Evolutionary conservation across 2,888 invertebrate genomes (phyloP).

Genomic region (Drosophila formosana): DNA sequence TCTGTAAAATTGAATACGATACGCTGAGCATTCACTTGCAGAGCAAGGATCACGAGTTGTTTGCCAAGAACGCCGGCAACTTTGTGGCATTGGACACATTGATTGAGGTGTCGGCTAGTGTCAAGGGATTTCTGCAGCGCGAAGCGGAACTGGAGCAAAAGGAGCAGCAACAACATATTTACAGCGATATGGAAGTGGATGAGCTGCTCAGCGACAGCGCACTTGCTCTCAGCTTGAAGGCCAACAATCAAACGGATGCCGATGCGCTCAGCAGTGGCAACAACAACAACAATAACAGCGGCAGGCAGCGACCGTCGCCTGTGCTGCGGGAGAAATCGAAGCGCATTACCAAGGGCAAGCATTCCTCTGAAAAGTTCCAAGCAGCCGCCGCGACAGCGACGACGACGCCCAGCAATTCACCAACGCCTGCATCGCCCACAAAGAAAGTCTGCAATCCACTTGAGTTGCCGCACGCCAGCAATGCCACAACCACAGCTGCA

Average conservation of each 20-base stretch:
- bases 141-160: slow-evolving; percentile 85
- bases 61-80: slow-evolving; percentile 90
- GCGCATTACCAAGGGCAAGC: slow-evolving; percentile 81
- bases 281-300: slow-evolving; percentile 76
- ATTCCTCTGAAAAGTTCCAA: slow-evolving; percentile 82
- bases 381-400: slow-evolving; percentile 30
- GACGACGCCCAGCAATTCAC: slow-evolving; percentile 24
- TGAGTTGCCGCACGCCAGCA: slow-evolving; percentile 55
- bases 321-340: slow-evolving; percentile 81
- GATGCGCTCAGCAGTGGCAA: slow-evolving; percentile 65
- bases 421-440: slow-evolving; percentile 32
- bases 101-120: slow-evolving; percentile 89
- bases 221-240: slow-evolving; percentile 29
- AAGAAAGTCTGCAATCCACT: slow-evolving; percentile 53
- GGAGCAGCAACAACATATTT: slow-evolving; percentile 66
- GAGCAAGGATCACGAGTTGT: slow-evolving; percentile 90
- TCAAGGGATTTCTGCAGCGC: slow-evolving; percentile 89
- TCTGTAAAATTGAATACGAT: slow-evolving; percentile 91
- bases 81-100: slow-evolving; percentile 91
- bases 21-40: slow-evolving; percentile 90
- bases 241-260: slow-evolving; percentile 17
- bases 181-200: slow-evolving; percentile 79
- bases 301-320: slow-evolving; percentile 68
- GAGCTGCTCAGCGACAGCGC: slow-evolving; percentile 65
- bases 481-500: slow-evolving; percentile 42